Percentiles rank a stretch among this genome's conserved stretches.
phyloP scores from a whole-genome alignment of 1,140 invertebrate genomes.

The Diabrotica undecimpunctata region DNA sequence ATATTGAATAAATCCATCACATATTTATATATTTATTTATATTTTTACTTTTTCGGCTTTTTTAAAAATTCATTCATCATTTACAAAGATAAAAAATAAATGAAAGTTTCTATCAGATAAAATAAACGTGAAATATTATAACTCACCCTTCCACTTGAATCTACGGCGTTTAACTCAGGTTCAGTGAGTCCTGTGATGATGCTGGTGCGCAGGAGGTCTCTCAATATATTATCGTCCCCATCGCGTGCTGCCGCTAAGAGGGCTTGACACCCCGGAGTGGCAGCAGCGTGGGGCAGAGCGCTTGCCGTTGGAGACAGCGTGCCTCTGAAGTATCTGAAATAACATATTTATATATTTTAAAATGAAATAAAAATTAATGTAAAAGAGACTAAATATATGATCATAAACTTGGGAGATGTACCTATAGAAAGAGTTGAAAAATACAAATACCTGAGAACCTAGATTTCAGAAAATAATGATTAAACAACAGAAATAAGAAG shows the following conservation, averaged over 20 bases:
- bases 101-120: neutral
- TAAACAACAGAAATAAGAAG: too few relatives aligned
- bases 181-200: slow-evolving; percentile 36
- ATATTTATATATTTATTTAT: too few relatives aligned
- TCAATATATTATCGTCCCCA: slow-evolving; percentile 41
- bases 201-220: slow-evolving; percentile 36
- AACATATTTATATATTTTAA: too few relatives aligned
- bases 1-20: too few relatives aligned
- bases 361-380: too few relatives aligned
- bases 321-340: slow-evolving; percentile 40
- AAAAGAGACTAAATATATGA: too few relatives aligned
- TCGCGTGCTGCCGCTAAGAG: slow-evolving; percentile 44
- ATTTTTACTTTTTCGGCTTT: too few relatives aligned
- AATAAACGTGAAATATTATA: neutral
- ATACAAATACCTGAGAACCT: too few relatives aligned
- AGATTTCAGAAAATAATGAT: too few relatives aligned
- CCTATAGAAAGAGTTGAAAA: too few relatives aligned
- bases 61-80: neutral
- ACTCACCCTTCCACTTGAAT: slow-evolving; percentile 45
- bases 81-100: too few relatives aligned
- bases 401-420: too few relatives aligned
- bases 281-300: slow-evolving; percentile 36
- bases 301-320: slow-evolving; percentile 46
- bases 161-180: slow-evolving; percentile 40
- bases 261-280: slow-evolving; percentile 45